A percentile compares a stretch with the other conserved stretches of the same genome.
These are phyloP conservation scores for Dinocampus coccinellae DNA, from an alignment of 2,888 invertebrate species.

Conservation along the genomic window DNA sequence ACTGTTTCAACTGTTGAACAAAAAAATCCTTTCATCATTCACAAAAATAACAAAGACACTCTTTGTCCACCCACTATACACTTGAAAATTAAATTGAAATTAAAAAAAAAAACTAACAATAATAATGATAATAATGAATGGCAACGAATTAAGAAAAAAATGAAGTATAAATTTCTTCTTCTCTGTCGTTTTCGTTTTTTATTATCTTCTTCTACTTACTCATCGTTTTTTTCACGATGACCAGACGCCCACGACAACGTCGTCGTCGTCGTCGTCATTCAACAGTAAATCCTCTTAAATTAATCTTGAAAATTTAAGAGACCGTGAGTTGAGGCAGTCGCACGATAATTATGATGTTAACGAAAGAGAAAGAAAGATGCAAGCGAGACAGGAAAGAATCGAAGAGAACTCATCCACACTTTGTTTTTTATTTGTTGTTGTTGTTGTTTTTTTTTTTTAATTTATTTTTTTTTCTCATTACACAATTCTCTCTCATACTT, in stretches of 20 bases:
- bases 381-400: no score
- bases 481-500: neutral
- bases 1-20: neutral
- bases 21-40: neutral
- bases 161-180: neutral
- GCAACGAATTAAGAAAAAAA: no score
- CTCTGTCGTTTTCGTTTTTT: neutral
- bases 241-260: neutral
- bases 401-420: neutral
- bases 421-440: neutral
- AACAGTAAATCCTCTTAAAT: slow-evolving; percentile 1
- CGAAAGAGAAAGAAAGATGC: no score
- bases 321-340: neutral
- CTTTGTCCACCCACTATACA: neutral
- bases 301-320: neutral
- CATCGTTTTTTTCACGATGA: neutral
- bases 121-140: no score
- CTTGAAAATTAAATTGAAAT: neutral
- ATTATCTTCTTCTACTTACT: neutral
- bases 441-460: neutral
- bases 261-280: neutral
- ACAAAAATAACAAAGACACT: neutral
- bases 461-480: neutral
- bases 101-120: neutral
- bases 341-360: neutral